A percentile compares a stretch with the other conserved stretches of the same genome.
Evolutionary conservation across 2,113 vertebrate species (phyloP).

Genomic region (Anguilla rostrata): DNA sequence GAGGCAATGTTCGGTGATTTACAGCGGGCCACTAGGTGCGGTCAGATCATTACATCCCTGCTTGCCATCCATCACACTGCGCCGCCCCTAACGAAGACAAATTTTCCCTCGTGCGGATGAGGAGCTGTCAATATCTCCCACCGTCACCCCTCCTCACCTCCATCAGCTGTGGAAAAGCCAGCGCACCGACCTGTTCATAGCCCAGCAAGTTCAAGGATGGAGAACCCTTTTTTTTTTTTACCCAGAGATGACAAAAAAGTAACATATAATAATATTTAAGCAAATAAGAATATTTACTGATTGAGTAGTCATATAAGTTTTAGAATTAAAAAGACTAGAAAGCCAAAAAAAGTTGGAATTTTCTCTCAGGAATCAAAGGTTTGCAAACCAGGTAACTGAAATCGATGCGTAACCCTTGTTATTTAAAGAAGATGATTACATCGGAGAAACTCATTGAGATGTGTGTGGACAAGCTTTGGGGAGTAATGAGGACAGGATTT

Average conservation of each 20-base stretch:
- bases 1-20: conserved; percentile 79
- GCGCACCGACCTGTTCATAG: conserved; percentile 70
- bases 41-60: conserved; percentile 79
- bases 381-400: not conserved
- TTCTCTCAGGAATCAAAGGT: not conserved
- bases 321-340: not conserved
- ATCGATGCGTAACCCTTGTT: not conserved
- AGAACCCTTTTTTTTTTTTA: conserved; percentile 35
- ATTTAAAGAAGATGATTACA: not conserved
- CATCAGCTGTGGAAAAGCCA: conserved; percentile 41
- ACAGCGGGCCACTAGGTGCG: conserved; percentile 65
- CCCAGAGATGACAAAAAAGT: conserved; percentile 25
- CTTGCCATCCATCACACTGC: conserved; percentile 80
- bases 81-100: conserved; percentile 79
- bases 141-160: conserved; percentile 68
- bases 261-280: too few species aligned
- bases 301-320: not conserved
- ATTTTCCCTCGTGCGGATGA: conserved; percentile 68
- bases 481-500: not conserved
- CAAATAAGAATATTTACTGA: not conserved
- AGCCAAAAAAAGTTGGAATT: not conserved
- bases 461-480: not conserved
- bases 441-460: not conserved
- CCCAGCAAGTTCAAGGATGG: conserved; percentile 53
- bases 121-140: conserved; percentile 66